These are phyloP conservation scores for Lytechinus variegatus DNA, from an alignment of 35 echinoderm and acorn worm genomes.

Conservation along the genomic window DNA sequence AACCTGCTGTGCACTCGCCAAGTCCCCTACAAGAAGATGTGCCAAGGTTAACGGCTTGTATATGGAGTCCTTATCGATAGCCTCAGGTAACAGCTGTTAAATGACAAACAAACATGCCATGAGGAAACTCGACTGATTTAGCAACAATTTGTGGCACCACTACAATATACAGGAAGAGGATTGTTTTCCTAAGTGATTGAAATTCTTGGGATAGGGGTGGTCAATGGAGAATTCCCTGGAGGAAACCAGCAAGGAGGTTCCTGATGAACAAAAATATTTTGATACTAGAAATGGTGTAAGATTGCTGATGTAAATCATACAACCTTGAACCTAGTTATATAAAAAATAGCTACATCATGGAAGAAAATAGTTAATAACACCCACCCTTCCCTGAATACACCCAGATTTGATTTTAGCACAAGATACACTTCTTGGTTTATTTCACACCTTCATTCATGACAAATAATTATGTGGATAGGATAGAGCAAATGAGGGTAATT, in stretches of 20 bases:
- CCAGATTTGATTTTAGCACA: no score
- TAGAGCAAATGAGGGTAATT: no score
- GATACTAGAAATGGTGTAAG: background rate
- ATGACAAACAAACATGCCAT: background rate
- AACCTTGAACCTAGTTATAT: background rate
- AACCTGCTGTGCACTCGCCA: conserved; percentile 14
- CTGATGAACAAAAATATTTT: background rate
- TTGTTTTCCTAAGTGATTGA: background rate
- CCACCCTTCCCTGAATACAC: no score
- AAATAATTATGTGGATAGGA: no score
- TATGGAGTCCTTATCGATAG: background rate
- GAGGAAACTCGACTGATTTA: background rate
- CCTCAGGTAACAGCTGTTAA: background rate
- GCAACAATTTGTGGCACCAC: background rate
- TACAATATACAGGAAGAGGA: background rate
- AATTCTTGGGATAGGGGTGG: background rate
- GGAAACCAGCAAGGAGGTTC: background rate
- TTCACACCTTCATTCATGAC: no score
- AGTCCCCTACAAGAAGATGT: background rate
- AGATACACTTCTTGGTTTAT: no score
- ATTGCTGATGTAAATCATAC: background rate
- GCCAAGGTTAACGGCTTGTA: background rate
- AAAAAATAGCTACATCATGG: no score
- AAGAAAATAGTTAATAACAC: no score
- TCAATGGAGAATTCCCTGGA: background rate